Percentiles rank a stretch among this genome's conserved stretches.
Evolutionary conservation across 2,797 vertebrate species (phyloP).

Genomic region (Columba guinea): DNA sequence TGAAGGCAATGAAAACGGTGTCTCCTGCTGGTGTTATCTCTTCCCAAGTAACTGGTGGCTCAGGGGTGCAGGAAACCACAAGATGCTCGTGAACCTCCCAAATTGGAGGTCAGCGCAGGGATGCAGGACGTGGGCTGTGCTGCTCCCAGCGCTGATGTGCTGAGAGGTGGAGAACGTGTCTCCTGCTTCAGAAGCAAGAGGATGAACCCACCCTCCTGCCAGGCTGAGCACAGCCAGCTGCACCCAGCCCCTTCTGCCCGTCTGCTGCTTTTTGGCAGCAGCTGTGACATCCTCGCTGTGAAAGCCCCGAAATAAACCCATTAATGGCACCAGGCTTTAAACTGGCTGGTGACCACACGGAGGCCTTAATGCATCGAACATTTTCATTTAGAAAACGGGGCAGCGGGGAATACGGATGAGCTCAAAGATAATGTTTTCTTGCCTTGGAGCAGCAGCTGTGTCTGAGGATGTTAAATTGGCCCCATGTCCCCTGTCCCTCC

Average conservation of each 20-base stretch:
- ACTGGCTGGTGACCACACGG: neutral
- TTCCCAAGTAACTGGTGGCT: neutral
- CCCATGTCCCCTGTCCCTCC: neutral
- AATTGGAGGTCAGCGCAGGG: fast-evolving
- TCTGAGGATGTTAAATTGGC: neutral
- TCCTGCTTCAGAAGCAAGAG: neutral
- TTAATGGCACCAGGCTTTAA: neutral
- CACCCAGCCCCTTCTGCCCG: neutral
- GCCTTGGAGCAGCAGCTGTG: neutral
- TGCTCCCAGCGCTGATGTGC: neutral
- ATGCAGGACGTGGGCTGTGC: fast-evolving
- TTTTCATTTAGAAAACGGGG: neutral
- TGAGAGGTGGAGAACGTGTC: fast-evolving
- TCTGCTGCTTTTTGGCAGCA: neutral
- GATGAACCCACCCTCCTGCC: neutral
- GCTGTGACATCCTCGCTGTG: neutral
- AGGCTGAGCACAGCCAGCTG: neutral
- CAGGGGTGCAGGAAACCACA: fast-evolving
- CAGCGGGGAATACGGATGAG: neutral
- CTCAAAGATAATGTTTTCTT: neutral
- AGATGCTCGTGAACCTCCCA: fast-evolving
- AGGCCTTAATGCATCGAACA: neutral
- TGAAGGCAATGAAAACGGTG: neutral
- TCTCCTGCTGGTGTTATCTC: neutral
- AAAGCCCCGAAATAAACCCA: neutral